Evolutionary conservation across 2,113 vertebrate genomes (phyloP).

Genomic region (human (Homo sapiens)): DNA sequence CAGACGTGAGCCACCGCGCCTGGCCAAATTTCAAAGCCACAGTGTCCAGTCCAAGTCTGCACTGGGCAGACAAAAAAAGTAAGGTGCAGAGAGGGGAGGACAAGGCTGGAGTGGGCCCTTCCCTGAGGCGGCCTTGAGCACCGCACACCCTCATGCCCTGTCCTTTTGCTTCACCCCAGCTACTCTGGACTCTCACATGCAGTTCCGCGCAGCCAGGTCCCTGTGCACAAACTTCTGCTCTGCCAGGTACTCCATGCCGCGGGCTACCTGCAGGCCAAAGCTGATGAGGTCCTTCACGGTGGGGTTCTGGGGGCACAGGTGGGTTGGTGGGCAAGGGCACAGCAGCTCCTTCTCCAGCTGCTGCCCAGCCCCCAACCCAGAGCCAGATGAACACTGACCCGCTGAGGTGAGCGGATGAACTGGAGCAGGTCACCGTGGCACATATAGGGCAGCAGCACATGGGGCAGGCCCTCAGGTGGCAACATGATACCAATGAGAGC

Average conservation of each 20-base stretch:
- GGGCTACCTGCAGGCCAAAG: slow-evolving; percentile 96
- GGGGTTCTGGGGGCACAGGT: slow-evolving; percentile 87
- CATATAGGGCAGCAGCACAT: slow-evolving; percentile 96
- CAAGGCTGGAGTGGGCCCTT: not conserved
- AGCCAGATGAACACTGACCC: slow-evolving; percentile 81
- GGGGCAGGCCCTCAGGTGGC: slow-evolving; percentile 91
- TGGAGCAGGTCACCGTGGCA: slow-evolving; percentile 94
- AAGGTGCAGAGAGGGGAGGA: not conserved
- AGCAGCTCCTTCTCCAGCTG: not conserved
- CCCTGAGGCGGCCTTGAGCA: not conserved
- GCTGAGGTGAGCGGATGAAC: slow-evolving; percentile 93
- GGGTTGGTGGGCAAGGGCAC: not conserved
- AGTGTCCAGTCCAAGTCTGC: not conserved
- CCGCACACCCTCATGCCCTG: not conserved
- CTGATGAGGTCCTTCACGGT: slow-evolving; percentile 96
- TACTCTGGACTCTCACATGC: slow-evolving; percentile 90
- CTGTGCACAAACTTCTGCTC: slow-evolving; percentile 97
- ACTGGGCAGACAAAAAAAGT: not conserved
- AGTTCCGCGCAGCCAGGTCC: slow-evolving; percentile 97
- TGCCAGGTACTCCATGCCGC: slow-evolving; percentile 97
- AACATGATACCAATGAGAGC: slow-evolving; percentile 94
- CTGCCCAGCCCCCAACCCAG: not conserved
- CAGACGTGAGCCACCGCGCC: too few species aligned
- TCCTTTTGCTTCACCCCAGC: not conserved
- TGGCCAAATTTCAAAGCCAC: not conserved